phyloP scores from a whole-genome alignment of 1,140 invertebrate genomes.

The Listronotus bonariensis region DNA sequence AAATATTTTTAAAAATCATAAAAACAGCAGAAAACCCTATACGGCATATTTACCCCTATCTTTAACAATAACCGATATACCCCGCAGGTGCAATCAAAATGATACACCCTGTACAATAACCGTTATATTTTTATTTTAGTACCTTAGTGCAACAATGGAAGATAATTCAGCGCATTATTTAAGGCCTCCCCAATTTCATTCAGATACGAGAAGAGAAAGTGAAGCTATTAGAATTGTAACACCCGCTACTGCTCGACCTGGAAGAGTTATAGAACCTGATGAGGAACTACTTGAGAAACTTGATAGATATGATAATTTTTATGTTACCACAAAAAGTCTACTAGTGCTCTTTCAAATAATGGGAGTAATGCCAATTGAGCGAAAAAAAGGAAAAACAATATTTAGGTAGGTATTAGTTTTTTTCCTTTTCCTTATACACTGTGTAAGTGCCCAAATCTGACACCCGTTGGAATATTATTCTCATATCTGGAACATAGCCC shows the following conservation, averaged over 20 bases:
- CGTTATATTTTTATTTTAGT: too few species aligned
- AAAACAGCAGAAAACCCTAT: too few species aligned
- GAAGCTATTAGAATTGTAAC: slow-evolving; percentile 34
- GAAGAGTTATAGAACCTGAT: slow-evolving; percentile 38
- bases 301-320: slow-evolving; percentile 68
- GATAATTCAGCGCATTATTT: background rate
- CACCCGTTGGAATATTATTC: too few species aligned
- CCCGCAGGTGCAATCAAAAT: too few species aligned
- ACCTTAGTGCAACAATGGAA: too few species aligned
- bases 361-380: slow-evolving; percentile 73
- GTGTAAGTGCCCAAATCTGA: too few species aligned
- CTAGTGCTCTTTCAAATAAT: slow-evolving; percentile 70
- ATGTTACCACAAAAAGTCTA: slow-evolving; percentile 68
- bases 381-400: slow-evolving; percentile 59
- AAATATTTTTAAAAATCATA: too few species aligned
- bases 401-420: slow-evolving; percentile 43
- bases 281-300: slow-evolving; percentile 48
- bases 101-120: too few species aligned
- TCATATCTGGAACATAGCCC: too few species aligned
- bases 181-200: background rate
- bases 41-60: too few species aligned
- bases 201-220: slow-evolving; percentile 13
- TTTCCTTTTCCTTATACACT: too few species aligned
- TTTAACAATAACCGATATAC: too few species aligned
- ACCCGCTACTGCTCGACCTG: slow-evolving; percentile 8